These are phyloP conservation scores for Urophycis tenuis DNA, from an alignment of 2,797 vertebrate species.

Conservation along the genomic window DNA sequence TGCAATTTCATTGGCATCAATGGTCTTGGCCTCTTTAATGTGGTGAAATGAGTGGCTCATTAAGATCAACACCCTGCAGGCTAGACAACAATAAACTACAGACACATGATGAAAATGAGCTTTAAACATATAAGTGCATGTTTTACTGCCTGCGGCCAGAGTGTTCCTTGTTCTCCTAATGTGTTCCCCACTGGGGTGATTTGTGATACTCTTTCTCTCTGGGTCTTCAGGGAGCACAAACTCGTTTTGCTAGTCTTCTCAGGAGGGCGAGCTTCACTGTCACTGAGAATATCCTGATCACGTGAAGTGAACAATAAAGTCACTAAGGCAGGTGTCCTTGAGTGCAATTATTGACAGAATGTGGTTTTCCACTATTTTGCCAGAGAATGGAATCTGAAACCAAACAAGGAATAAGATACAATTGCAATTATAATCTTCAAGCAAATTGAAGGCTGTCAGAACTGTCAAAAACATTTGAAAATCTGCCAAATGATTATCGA, in stretches of 20 bases:
- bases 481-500: neutral
- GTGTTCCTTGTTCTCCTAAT: slow-evolving; percentile 38
- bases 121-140: slow-evolving; percentile 28
- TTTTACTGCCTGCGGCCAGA: slow-evolving; percentile 47
- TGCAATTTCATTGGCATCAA: neutral
- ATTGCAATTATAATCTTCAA: neutral
- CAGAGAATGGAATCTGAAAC: neutral
- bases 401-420: neutral
- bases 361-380: neutral
- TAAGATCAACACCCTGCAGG: slow-evolving; percentile 45
- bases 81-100: slow-evolving; percentile 46
- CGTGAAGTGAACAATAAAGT: neutral
- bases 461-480: neutral
- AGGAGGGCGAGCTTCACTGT: slow-evolving; percentile 3
- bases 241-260: slow-evolving; percentile 25
- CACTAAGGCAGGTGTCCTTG: neutral
- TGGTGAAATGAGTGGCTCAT: slow-evolving; percentile 28
- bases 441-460: neutral
- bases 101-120: slow-evolving; percentile 13
- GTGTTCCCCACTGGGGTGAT: slow-evolving; percentile 37
- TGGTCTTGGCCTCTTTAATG: slow-evolving; percentile 2
- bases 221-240: slow-evolving; percentile 21
- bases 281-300: slow-evolving; percentile 26
- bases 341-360: neutral
- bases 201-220: neutral